phyloP scores from a whole-genome alignment of 2,797 vertebrate genomes.

The Anniella stebbinsi region DNA sequence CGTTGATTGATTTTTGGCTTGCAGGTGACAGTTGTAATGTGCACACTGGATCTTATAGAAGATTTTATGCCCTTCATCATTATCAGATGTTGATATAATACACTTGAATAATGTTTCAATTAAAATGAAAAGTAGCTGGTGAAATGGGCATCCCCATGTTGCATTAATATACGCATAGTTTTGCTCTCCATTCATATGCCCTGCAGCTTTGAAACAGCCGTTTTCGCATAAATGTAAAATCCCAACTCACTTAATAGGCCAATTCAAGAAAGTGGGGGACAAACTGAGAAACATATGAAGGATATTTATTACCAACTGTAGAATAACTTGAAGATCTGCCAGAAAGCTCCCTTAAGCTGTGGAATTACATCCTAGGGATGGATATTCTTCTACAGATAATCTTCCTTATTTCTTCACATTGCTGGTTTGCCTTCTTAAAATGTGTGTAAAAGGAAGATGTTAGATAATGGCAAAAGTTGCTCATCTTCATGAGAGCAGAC shows the following conservation, averaged over 20 bases:
- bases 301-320: conserved; percentile 29
- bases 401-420: neutral
- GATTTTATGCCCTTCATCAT: conserved; percentile 67
- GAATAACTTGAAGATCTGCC: conserved; percentile 35
- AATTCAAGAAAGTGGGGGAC: conserved; percentile 55
- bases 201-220: conserved; percentile 63
- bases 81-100: conserved; percentile 58
- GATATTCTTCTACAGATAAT: neutral
- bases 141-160: conserved; percentile 59
- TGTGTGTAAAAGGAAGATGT: neutral
- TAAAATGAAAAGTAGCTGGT: conserved; percentile 58
- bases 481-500: neutral
- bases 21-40: neutral
- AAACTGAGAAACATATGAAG: conserved; percentile 48
- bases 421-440: conserved; percentile 1
- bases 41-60: neutral
- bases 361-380: conserved; percentile 36
- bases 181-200: conserved; percentile 48
- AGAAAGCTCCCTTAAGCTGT: conserved; percentile 40
- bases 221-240: conserved; percentile 58
- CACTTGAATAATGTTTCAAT: conserved; percentile 69
- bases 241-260: conserved; percentile 56
- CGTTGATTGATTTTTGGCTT: neutral
- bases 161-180: conserved; percentile 60
- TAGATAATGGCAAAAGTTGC: neutral